Base-by-base conservation (phyloP, 2,888 invertebrate genomes). In the Leptinotarsa rubiginosa region DNA sequence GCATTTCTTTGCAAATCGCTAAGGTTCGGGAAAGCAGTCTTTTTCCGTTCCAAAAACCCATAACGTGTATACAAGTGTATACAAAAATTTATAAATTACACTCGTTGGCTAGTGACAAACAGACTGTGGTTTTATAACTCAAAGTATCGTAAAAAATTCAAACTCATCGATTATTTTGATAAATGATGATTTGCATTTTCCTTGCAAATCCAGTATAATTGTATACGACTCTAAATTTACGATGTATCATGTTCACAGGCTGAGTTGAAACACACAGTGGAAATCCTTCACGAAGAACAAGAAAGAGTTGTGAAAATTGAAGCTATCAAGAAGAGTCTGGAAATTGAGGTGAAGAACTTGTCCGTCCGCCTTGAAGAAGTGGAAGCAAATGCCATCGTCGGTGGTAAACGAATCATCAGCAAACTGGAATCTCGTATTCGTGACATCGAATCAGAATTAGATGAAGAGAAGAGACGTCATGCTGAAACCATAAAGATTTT, bases 301-400 rank as follows among this genome's bases (percentile, higher is more conserved):
- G 98, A 98, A 88, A 96, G 97, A 87, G 95, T 97, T 85, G 95
- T 97, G 85, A 98, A 97, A 92, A 96, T 98, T 89, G 98, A 98
- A 90, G 94, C 97, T 83, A 95, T 98, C 90, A 97, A 97, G 93
- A 98, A 98, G 91, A 96, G 97, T 78, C 92, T 98, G 86, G 98
- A 98, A 90, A 96, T 97, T 87, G 98, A 98, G 91, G 97, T 97
- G 84, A 97, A 97, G 93, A 97, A 96, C 89, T 90, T 97, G 87
- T 95, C 96, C 82, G 91, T 97, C 83, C 95, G 97, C 86, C 91
- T 97, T 86, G 97, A 97, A 88, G 98, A 98, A 89, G 97, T 98
- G 82, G 98, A 98, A 89, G 95, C 97, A 84, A 98, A 97, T 86
- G 97, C 98, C 79, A 95, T 98, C 85, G 97, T 97, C 84, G 97